Percentiles rank a stretch among this genome's conserved stretches.
Evolutionary conservation across 1,140 invertebrate genomes (phyloP).

Genomic region (Drosophila parvula): DNA sequence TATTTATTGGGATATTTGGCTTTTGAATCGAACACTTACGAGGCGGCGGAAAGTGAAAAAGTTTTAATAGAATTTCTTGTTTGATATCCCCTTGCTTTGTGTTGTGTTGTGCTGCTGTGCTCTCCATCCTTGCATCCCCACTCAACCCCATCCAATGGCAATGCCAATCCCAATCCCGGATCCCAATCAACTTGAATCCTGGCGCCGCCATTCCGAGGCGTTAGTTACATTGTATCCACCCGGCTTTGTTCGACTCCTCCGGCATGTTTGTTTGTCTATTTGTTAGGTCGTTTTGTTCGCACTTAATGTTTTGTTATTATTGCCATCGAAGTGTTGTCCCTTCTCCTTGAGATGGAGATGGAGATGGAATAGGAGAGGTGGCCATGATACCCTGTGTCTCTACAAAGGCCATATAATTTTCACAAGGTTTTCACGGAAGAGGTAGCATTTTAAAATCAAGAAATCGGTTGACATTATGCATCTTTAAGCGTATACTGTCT

Average conservation of each 20-base stretch:
- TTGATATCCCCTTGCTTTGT: conserved; percentile 49
- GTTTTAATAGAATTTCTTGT: conserved; percentile 77
- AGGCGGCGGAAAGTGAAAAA: conserved; percentile 67
- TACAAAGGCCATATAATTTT: not conserved
- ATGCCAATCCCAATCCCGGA: conserved; percentile 13
- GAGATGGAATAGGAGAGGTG: not conserved
- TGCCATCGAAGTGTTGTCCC: conserved; percentile 24
- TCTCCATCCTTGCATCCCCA: not conserved
- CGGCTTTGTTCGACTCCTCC: conserved; percentile 28
- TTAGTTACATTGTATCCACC: conserved; percentile 49
- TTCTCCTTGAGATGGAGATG: not conserved
- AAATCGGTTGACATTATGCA: not conserved
- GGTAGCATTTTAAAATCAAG: too few relatives aligned
- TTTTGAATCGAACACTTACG: conserved; percentile 60
- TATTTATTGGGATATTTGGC: conserved; percentile 78
- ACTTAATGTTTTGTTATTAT: conserved; percentile 62
- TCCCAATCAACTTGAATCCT: conserved; percentile 47
- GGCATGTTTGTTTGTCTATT: conserved; percentile 52
- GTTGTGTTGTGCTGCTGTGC: not conserved
- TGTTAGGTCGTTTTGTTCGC: conserved; percentile 48
- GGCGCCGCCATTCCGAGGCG: conserved; percentile 24
- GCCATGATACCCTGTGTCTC: not conserved
- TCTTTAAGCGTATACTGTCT: not conserved
- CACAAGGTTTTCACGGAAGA: not conserved
- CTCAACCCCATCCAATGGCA: not conserved